Evolutionary conservation across 2,113 vertebrate genomes (phyloP).

Genomic region (Grantiella picta): DNA sequence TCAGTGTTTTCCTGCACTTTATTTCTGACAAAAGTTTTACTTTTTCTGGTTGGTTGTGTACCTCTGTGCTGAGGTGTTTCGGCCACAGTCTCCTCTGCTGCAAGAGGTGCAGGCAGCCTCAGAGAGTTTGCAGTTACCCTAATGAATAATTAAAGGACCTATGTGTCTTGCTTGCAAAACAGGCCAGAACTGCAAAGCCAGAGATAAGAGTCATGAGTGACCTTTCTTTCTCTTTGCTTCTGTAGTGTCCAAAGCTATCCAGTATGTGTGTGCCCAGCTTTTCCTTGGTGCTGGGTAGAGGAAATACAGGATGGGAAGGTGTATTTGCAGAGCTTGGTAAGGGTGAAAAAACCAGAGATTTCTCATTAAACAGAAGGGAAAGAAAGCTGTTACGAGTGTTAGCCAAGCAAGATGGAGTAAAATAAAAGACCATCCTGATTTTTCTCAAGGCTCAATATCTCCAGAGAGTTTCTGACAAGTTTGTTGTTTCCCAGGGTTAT

Average conservation of each 20-base stretch:
- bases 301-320: not conserved
- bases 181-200: not conserved
- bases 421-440: not conserved
- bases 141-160: slow-evolving; percentile 32
- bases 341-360: not conserved
- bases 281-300: not conserved
- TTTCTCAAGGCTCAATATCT: not conserved
- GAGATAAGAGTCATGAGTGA: not conserved
- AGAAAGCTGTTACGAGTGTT: not conserved
- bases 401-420: not conserved
- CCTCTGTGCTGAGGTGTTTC: not conserved
- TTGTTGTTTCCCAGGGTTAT: not conserved
- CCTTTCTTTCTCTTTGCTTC: not conserved
- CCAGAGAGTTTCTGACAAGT: not conserved
- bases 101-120: not conserved
- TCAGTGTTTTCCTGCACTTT: not conserved
- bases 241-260: not conserved
- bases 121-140: not conserved
- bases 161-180: not conserved
- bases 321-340: not conserved
- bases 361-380: not conserved
- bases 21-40: not conserved
- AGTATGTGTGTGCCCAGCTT: not conserved
- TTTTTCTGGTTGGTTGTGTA: not conserved
- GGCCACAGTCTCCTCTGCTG: not conserved